A percentile compares a stretch with the other conserved stretches of the same genome.
phyloP scores from a whole-genome alignment of 2,113 vertebrate genomes.

The Chamaea fasciata region DNA sequence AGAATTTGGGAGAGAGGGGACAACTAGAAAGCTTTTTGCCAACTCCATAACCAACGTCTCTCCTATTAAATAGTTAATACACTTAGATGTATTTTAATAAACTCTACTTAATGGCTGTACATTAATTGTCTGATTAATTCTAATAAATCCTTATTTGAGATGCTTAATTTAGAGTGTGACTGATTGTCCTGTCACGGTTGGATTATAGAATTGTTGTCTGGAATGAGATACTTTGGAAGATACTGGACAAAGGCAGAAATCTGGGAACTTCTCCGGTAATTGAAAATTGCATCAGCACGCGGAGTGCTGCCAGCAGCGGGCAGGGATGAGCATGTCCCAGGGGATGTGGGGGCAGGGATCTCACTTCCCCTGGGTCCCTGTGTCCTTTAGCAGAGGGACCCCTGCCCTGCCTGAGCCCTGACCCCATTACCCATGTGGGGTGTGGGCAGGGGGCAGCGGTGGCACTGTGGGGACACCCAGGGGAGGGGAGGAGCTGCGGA shows the following conservation, averaged over 20 bases:
- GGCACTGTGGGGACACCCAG: not conserved
- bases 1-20: fast-evolving
- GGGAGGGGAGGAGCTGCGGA: not conserved
- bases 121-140: slow-evolving; percentile 63
- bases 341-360: not conserved
- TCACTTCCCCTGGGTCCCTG: not conserved
- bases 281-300: not conserved
- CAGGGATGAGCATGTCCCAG: fast-evolving
- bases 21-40: not conserved
- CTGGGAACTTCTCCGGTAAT: not conserved
- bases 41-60: not conserved
- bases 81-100: slow-evolving; percentile 44
- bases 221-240: slow-evolving; percentile 1
- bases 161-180: slow-evolving; percentile 60
- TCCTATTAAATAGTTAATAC: slow-evolving; percentile 25
- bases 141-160: slow-evolving; percentile 62
- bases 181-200: slow-evolving; percentile 36
- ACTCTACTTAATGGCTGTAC: slow-evolving; percentile 29
- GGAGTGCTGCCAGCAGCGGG: not conserved
- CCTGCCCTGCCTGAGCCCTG: not conserved
- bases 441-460: fast-evolving
- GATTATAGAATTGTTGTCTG: slow-evolving; percentile 51
- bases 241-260: slow-evolving; percentile 35
- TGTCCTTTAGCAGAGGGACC: not conserved
- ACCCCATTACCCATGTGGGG: fast-evolving